Evolutionary conservation across 2,113 vertebrate genomes (phyloP).

Genomic region (Cricetomys ansorgei): DNA sequence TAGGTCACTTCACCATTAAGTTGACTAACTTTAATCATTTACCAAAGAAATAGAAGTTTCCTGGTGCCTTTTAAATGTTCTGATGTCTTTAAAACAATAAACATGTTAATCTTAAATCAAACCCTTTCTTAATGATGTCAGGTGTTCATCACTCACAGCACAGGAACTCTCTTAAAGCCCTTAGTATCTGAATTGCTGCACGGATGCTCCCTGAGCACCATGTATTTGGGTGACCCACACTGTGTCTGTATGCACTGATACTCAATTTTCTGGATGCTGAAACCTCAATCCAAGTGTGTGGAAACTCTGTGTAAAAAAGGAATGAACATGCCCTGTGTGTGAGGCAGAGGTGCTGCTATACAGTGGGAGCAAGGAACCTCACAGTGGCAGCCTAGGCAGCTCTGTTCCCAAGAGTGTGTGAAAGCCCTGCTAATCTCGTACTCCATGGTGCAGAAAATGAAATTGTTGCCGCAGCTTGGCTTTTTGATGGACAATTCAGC

Average conservation of each 20-base stretch:
- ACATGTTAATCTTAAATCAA: not conserved
- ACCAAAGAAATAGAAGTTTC: not conserved
- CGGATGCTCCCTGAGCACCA: not conserved
- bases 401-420: not conserved
- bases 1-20: conserved; percentile 4
- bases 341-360: not conserved
- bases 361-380: not conserved
- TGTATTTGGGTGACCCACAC: not conserved
- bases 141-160: not conserved
- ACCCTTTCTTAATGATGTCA: not conserved
- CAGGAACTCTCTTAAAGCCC: not conserved
- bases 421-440: not conserved
- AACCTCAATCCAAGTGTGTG: not conserved
- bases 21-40: conserved; percentile 29
- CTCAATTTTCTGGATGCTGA: not conserved
- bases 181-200: not conserved
- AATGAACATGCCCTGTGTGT: not conserved
- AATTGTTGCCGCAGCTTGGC: not conserved
- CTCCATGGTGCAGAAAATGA: too few relatives aligned
- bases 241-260: not conserved
- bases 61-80: conserved; percentile 7
- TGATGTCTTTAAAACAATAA: not conserved
- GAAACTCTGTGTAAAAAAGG: not conserved
- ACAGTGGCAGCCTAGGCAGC: not conserved
- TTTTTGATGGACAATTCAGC: not conserved